These are phyloP conservation scores for Drosophila nigritarsus DNA, from an alignment of 2,888 invertebrate genomes.

Conservation along the genomic window DNA sequence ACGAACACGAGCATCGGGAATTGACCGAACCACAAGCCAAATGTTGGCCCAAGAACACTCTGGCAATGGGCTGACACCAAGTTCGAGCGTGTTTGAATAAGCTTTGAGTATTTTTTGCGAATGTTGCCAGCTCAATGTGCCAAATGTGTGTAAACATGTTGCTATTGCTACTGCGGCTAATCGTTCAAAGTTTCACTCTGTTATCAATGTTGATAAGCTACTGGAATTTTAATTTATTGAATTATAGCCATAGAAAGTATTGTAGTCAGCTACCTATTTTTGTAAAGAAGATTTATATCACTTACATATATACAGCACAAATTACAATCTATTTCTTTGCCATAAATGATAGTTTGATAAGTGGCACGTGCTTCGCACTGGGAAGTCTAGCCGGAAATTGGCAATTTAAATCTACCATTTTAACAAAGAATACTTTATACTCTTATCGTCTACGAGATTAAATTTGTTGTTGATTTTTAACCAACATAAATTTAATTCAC, in stretches of 20 bases:
- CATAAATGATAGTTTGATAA: neutral
- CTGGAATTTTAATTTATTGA: neutral
- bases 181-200: neutral
- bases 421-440: neutral
- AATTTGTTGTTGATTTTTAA: neutral
- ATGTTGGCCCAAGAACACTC: slow-evolving; percentile 3
- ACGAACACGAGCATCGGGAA: slow-evolving; percentile 13
- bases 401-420: neutral
- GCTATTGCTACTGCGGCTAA: neutral
- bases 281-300: neutral
- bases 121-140: slow-evolving; percentile 27
- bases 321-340: neutral
- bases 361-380: neutral
- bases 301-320: slow-evolving; percentile 1
- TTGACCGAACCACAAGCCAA: slow-evolving; percentile 24
- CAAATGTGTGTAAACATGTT: slow-evolving; percentile 12
- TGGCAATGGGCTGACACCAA: slow-evolving; percentile 23
- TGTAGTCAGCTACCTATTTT: neutral
- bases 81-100: slow-evolving; percentile 45
- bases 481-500: neutral
- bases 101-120: slow-evolving; percentile 16
- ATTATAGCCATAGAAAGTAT: neutral
- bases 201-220: slow-evolving; percentile 23
- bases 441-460: neutral
- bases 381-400: neutral